A percentile compares a stretch with the other conserved stretches of the same genome.
These are phyloP conservation scores for Coendou prehensilis DNA, from an alignment of 2,797 vertebrate genomes.

Conservation along the genomic window DNA sequence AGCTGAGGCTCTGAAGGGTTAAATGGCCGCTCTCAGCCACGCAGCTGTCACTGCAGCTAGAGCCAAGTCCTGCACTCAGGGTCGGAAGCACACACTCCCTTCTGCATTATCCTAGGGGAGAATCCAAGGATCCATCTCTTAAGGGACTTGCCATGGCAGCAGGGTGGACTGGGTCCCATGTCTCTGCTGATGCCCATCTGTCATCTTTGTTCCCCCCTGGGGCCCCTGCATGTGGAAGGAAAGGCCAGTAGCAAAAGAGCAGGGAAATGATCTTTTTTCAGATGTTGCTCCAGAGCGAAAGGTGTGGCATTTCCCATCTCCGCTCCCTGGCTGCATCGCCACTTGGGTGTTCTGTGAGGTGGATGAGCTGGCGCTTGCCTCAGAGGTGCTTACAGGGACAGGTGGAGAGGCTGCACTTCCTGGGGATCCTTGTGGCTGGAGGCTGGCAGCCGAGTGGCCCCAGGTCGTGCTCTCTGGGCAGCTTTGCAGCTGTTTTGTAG, in stretches of 20 bases:
- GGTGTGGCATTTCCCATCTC: neutral
- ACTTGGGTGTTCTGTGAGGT: neutral
- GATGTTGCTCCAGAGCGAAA: neutral
- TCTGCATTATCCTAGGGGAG: neutral
- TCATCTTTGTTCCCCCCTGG: neutral
- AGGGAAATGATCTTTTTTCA: neutral
- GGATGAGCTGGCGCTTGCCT: neutral
- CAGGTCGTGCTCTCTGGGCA: fast-evolving
- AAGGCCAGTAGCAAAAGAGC: neutral
- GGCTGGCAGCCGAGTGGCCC: neutral
- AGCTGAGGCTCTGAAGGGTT: neutral
- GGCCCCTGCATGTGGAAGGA: neutral
- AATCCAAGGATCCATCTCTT: neutral
- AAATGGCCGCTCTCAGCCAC: neutral
- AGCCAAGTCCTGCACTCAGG: neutral
- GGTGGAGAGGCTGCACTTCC: neutral
- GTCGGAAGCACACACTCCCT: neutral
- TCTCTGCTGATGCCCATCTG: neutral
- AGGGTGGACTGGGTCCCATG: neutral
- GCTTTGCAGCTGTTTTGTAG: constrained; percentile 43
- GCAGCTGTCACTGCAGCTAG: neutral
- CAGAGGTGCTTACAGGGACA: neutral
- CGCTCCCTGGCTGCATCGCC: neutral
- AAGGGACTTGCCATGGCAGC: neutral
- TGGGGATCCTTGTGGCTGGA: neutral